Percentiles rank a stretch among this genome's conserved stretches.
Conservation (phyloP, 2,113 vertebrate species). For the Salvelinus fontinalis region DNA sequence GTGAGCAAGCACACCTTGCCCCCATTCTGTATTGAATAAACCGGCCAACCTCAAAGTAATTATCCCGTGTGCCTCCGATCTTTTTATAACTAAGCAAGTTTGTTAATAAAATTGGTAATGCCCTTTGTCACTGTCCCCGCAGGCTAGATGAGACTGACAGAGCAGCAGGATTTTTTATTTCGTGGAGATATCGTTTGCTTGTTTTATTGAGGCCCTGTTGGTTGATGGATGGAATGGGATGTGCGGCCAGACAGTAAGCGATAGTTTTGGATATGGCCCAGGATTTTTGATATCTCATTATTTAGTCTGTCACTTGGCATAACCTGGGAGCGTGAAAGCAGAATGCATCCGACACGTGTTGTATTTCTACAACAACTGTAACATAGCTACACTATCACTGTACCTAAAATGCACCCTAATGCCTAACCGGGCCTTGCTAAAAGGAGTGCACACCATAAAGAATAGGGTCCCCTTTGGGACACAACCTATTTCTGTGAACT, state of each 20-base stretch:
- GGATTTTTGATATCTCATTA: slow-evolving; percentile 52
- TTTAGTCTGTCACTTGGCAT: slow-evolving; percentile 60
- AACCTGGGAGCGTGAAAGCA: slow-evolving; percentile 40
- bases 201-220: no score
- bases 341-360: slow-evolving; percentile 35
- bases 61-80: no score
- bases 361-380: slow-evolving; percentile 44
- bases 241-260: slow-evolving; percentile 27
- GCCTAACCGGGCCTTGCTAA: slow-evolving; percentile 3
- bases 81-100: no score
- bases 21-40: slow-evolving; percentile 40
- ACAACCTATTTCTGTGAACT: no score
- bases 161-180: no score
- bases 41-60: no score
- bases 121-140: no score
- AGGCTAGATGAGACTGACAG: no score
- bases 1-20: slow-evolving; percentile 24
- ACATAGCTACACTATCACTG: not conserved
- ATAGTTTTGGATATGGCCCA: slow-evolving; percentile 39
- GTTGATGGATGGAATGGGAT: slow-evolving; percentile 20
- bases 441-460: no score
- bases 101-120: no score
- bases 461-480: no score
- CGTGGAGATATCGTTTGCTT: no score
- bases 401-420: slow-evolving; percentile 3